A percentile compares a stretch with the other conserved stretches of the same genome.
Conservation (phyloP, 53 echinoderm and acorn worm genomes). For the Crossaster papposus region DNA sequence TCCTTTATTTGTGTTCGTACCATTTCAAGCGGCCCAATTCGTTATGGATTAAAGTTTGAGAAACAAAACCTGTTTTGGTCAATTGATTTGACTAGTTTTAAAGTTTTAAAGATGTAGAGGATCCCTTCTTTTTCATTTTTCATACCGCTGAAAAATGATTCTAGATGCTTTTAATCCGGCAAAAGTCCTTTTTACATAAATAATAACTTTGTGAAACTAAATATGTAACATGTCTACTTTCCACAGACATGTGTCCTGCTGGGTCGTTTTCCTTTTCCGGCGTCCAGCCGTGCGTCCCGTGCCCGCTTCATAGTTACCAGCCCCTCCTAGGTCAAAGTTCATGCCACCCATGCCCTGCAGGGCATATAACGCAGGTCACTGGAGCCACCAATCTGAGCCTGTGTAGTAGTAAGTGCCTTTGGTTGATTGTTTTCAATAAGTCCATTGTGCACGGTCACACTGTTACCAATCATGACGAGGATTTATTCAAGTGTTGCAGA, state of each 20-base stretch:
- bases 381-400: conserved; percentile 52
- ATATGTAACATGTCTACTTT: background rate
- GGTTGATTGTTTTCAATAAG: background rate
- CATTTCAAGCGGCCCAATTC: too few species aligned
- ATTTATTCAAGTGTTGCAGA: too few species aligned
- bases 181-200: background rate
- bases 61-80: too few species aligned
- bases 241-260: conserved; percentile 55
- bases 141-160: background rate
- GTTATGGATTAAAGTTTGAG: too few species aligned
- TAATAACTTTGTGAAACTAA: background rate
- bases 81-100: too few species aligned
- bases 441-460: too few species aligned
- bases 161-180: background rate
- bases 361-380: conserved; percentile 45
- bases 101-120: too few species aligned
- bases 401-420: conserved; percentile 61
- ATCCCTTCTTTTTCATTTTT: too few species aligned
- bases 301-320: conserved; percentile 72
- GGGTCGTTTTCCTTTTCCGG: conserved; percentile 65
- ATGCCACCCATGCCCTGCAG: conserved; percentile 70
- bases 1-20: too few species aligned
- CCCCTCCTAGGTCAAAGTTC: conserved; percentile 56
- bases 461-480: too few species aligned
- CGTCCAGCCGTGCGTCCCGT: conserved; percentile 66